phyloP scores from a whole-genome alignment of 1,140 invertebrate genomes.

The Drosophila subpulchrella region DNA sequence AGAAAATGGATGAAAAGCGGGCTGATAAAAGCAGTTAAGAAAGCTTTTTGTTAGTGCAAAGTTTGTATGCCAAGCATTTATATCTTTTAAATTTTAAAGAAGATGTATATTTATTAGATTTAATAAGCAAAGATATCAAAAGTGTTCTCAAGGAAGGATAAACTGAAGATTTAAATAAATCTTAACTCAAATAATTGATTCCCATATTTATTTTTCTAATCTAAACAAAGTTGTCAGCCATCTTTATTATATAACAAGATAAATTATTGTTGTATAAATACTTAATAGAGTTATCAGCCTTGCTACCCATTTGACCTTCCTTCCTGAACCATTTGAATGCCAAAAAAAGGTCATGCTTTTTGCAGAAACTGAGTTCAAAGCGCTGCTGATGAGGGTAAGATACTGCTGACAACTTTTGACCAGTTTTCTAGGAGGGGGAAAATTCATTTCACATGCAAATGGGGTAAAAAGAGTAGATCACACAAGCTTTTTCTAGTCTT shows the following conservation, averaged over 20 bases:
- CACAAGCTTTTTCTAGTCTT: constrained; percentile 39
- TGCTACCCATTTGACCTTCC: constrained; percentile 5
- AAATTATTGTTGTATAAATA: constrained; percentile 22
- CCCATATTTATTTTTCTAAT: background rate
- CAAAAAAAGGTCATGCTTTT: constrained; percentile 58
- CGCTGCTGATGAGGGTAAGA: constrained; percentile 63
- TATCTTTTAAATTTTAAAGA: background rate
- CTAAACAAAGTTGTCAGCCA: background rate
- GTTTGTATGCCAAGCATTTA: background rate
- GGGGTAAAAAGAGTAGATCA: constrained; percentile 8
- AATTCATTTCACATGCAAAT: constrained; percentile 33
- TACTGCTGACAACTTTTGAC: constrained; percentile 47
- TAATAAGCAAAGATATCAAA: background rate
- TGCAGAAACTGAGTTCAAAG: constrained; percentile 46
- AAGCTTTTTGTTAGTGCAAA: constrained; percentile 1
- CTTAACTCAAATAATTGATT: too few relatives aligned
- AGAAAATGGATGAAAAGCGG: constrained; percentile 7
- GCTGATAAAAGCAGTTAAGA: constrained; percentile 13
- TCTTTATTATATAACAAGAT: background rate
- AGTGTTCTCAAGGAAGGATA: background rate
- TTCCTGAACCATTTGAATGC: constrained; percentile 24
- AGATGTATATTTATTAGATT: too few relatives aligned
- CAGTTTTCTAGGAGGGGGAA: background rate
- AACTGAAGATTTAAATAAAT: too few relatives aligned
- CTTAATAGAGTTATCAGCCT: constrained; percentile 5